phyloP scores from a whole-genome alignment of 2,888 invertebrate genomes.

The Colletes collaris region DNA sequence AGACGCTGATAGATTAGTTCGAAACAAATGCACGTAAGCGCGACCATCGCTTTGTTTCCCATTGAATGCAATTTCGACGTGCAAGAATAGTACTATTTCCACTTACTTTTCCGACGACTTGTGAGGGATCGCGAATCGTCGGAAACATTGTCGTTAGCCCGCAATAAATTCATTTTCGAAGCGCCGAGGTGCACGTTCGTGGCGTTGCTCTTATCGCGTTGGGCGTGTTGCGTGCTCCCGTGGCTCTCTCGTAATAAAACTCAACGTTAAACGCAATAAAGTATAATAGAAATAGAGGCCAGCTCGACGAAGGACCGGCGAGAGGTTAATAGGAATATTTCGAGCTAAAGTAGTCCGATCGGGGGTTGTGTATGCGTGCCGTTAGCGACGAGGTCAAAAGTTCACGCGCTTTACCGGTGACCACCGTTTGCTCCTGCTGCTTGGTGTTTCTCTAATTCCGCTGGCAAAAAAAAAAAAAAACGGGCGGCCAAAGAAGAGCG shows the following conservation, averaged over 20 bases:
- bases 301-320: neutral
- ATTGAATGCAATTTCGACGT: too few species aligned
- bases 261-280: constrained; percentile 7
- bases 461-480: neutral
- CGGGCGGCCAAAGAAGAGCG: too few species aligned
- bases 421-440: constrained; percentile 3
- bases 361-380: constrained; percentile 38
- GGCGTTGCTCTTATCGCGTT: neutral
- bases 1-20: too few species aligned
- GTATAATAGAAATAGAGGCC: neutral
- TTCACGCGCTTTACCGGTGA: constrained; percentile 42
- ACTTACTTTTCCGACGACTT: too few species aligned
- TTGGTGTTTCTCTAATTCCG: constrained; percentile 8
- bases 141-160: too few species aligned
- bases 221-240: neutral
- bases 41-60: too few species aligned
- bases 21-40: too few species aligned
- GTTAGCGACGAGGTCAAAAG: constrained; percentile 55
- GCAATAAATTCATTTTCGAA: too few species aligned
- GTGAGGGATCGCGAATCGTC: too few species aligned
- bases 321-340: constrained; percentile 35
- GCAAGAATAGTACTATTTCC: too few species aligned
- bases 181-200: too few species aligned
- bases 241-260: neutral
- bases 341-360: constrained; percentile 16